Base-by-base conservation (phyloP, 2,888 invertebrate genomes). In the Antitype chi region DNA sequence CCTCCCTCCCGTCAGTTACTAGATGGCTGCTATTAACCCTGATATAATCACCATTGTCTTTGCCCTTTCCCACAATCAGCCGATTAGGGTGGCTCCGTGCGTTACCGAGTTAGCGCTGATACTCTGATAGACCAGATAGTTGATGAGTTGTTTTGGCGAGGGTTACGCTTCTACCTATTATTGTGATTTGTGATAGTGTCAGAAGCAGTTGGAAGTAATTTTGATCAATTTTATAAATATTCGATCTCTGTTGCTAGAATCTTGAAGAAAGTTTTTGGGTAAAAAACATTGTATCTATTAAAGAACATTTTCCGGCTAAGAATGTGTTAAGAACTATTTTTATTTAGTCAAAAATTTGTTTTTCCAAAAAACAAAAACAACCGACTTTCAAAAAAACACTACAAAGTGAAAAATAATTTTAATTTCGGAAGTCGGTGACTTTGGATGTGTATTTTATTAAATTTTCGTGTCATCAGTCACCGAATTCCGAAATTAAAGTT, bases 41-140 rank as follows among this genome's bases (percentile, higher is more conserved):
- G 96, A 95, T 95, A 93, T 91, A 91, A 96, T 96, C 96, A 88
- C 92, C 89, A 94, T 96, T 95, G 96, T 96, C 95, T 96, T 96
- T 95, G 94, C 91, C 91, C 93, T 93, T 95, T 95, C 96, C 94
- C 95, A 95, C 94, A 95, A 94, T 94, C 93, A 92, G 70, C 63
- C 81, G 82, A 81, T 85, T 85, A 78, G 87, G 87, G 88, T 82
- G 78, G 86, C 64, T 79, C 52, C 78, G 74, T 79, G 70, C 64
- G 79, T 86, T 80, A 80, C 75, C 63, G 64, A 72, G 77, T 74
- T 72, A 67, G 55, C 47, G 67, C 59, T 76, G 85, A 82, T 84
- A 73, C 57, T 13, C 74, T 52, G 82, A 83, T 83, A 52, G 52
- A 55, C 11, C 43, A 53, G 79, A 70, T 80, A 82, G 59, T 77